phyloP scores from a whole-genome alignment of 2,888 invertebrate species.

The Spicauda simplicius region DNA sequence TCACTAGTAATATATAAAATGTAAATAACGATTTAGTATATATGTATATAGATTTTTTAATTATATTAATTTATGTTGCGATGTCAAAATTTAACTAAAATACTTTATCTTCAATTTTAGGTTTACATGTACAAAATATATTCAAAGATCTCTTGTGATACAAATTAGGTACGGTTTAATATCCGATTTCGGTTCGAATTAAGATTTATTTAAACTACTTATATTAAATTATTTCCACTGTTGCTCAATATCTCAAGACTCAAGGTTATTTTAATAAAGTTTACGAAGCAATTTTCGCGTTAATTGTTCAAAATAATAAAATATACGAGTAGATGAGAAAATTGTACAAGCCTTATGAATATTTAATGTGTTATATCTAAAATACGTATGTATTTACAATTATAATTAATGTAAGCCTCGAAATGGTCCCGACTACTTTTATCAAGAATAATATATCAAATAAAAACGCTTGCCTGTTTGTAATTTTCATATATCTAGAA shows the following conservation, averaged over 20 bases:
- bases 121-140: too few relatives aligned
- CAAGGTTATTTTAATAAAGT: constrained; percentile 1
- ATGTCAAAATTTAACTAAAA: too few relatives aligned
- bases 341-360: background rate
- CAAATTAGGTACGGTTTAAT: background rate
- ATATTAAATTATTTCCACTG: background rate
- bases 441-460: too few relatives aligned
- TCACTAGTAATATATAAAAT: too few relatives aligned
- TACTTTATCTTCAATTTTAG: too few relatives aligned
- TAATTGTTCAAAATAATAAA: background rate
- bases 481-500: too few relatives aligned
- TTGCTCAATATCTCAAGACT: background rate
- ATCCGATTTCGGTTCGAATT: background rate
- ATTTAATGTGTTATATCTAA: background rate
- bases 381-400: background rate
- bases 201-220: background rate
- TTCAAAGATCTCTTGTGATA: too few relatives aligned
- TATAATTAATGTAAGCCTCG: background rate
- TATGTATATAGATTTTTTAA: too few relatives aligned
- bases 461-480: too few relatives aligned
- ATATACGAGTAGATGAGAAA: background rate
- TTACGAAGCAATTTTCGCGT: background rate
- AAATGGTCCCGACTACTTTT: too few relatives aligned
- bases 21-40: too few relatives aligned
- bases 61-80: too few relatives aligned